Evolutionary conservation across 2,113 vertebrate genomes (phyloP).

Genomic region (Oplegnathus fasciatus): DNA sequence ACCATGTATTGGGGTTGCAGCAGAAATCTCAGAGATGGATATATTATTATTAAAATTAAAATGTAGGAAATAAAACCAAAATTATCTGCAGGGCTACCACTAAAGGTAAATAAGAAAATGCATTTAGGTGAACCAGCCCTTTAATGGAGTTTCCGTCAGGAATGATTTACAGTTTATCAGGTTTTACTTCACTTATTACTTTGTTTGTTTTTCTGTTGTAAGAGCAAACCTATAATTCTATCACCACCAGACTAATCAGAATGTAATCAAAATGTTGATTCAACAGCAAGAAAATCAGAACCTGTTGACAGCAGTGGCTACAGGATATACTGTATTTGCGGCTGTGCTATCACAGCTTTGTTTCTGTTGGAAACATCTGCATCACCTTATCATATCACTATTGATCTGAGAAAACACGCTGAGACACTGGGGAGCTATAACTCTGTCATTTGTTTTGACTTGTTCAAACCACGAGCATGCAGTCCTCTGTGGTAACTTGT

Average conservation of each 20-base stretch:
- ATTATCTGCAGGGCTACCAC: not conserved
- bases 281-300: not conserved
- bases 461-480: constrained; percentile 40
- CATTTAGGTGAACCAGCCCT: not conserved
- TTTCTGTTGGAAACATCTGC: constrained; percentile 28
- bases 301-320: constrained; percentile 22
- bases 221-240: constrained; percentile 8
- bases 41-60: too few relatives aligned
- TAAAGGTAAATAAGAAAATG: not conserved
- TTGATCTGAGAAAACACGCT: constrained; percentile 30
- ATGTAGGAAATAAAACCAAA: not conserved
- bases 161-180: not conserved
- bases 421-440: not conserved
- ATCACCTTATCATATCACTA: constrained; percentile 13
- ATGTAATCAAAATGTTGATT: not conserved
- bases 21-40: not conserved
- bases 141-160: not conserved
- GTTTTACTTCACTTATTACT: not conserved
- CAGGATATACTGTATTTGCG: not conserved
- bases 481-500: constrained; percentile 42
- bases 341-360: not conserved
- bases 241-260: not conserved
- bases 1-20: too few relatives aligned
- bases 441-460: constrained; percentile 53
- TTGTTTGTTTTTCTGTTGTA: not conserved